These are phyloP conservation scores for Agrilus biguttatus DNA, from an alignment of 2,888 invertebrate species.

Conservation along the genomic window DNA sequence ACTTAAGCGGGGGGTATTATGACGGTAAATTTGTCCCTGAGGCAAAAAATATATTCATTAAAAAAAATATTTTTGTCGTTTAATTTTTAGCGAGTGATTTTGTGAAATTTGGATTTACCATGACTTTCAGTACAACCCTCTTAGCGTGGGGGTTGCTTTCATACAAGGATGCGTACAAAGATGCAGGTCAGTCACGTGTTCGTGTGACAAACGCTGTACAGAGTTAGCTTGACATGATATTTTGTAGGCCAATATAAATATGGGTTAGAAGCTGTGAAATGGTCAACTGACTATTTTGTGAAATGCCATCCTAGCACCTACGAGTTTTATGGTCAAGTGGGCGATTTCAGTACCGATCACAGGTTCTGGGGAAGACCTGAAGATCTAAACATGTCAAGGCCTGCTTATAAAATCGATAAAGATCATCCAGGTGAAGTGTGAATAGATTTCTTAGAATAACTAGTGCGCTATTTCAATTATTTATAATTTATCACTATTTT, in stretches of 20 bases:
- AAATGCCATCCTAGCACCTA: conserved; percentile 38
- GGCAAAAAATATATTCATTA: no score
- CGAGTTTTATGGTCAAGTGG: conserved; percentile 42
- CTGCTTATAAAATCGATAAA: conserved; percentile 40
- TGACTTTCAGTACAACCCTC: conserved; percentile 39
- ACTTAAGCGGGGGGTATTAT: conserved; percentile 42
- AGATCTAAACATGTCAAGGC: conserved; percentile 40
- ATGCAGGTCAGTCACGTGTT: conserved; percentile 23
- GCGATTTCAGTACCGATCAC: conserved; percentile 41
- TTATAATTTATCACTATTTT: background rate
- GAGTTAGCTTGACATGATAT: background rate
- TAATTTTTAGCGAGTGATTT: conserved; percentile 35
- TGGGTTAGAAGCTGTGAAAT: conserved; percentile 34
- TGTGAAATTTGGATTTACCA: conserved; percentile 42
- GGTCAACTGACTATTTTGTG: conserved; percentile 45
- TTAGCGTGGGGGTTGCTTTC: conserved; percentile 39
- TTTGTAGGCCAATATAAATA: conserved; percentile 29
- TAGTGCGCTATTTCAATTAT: background rate
- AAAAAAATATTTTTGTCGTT: background rate
- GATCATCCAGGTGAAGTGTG: conserved; percentile 33
- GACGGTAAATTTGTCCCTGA: conserved; percentile 31
- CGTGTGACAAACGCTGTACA: background rate
- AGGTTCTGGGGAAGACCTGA: conserved; percentile 47
- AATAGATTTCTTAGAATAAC: background rate
- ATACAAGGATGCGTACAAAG: conserved; percentile 34